Conservation (phyloP, 2,113 vertebrate species). For the Anhinga rufa region DNA sequence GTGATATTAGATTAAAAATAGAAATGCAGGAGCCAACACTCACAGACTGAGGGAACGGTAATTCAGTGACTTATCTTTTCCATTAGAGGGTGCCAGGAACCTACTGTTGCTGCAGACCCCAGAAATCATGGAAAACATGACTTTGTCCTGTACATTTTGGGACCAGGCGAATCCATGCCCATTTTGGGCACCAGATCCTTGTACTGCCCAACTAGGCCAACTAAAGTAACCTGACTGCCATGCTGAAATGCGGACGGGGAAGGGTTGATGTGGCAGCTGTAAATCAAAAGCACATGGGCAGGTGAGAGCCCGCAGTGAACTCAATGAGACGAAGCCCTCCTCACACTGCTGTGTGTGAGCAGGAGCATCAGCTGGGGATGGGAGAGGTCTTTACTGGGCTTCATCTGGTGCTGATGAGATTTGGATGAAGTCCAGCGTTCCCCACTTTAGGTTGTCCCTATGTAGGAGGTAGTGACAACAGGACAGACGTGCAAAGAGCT, state of each 20-base stretch:
- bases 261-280: not conserved
- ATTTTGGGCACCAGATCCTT: not conserved
- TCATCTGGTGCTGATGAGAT: not conserved
- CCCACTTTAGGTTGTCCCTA: not conserved
- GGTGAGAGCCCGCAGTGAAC: not conserved
- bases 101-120: constrained; percentile 9
- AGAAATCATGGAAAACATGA: not conserved
- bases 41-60: not conserved
- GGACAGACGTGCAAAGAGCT: not conserved
- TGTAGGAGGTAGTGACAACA: not conserved
- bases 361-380: not conserved
- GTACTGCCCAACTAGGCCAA: not conserved
- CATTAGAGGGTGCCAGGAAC: constrained; percentile 65
- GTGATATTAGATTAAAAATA: constrained; percentile 6
- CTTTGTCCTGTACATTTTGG: not conserved
- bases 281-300: not conserved
- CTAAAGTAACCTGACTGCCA: not conserved
- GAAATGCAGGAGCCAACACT: not conserved
- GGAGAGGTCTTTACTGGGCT: not conserved
- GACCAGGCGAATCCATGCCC: not conserved
- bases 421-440: not conserved
- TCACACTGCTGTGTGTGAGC: not conserved
- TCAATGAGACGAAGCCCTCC: not conserved
- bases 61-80: constrained; percentile 43
- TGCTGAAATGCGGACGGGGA: not conserved